phyloP scores from a whole-genome alignment of 2,888 invertebrate species.

The Leucophenga montana region DNA sequence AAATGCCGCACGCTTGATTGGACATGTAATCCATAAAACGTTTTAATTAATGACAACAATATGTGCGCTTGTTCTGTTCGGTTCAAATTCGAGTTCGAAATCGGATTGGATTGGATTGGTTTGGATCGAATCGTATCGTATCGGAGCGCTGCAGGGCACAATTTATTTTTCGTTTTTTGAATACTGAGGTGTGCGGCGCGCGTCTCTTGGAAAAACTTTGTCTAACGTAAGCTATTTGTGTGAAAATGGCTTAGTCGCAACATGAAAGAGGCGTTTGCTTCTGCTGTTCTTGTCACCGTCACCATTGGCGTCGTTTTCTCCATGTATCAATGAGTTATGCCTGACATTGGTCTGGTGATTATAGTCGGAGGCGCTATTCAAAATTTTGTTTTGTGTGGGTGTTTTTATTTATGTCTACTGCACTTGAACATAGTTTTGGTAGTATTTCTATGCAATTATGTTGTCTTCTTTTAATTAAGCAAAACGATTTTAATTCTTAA shows the following conservation, averaged over 20 bases:
- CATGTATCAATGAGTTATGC: slow-evolving; percentile 53
- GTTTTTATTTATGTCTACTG: slow-evolving; percentile 3
- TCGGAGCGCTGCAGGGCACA: slow-evolving; percentile 1
- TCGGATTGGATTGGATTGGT: too few relatives aligned
- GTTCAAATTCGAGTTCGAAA: neutral
- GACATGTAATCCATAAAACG: slow-evolving; percentile 65
- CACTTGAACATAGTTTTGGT: neutral
- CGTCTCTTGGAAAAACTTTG: slow-evolving; percentile 39
- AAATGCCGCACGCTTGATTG: slow-evolving; percentile 38
- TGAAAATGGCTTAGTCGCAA: slow-evolving; percentile 39
- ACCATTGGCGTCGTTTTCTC: neutral
- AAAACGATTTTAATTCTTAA: too few relatives aligned
- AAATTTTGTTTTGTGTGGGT: neutral
- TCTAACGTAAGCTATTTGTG: slow-evolving; percentile 43
- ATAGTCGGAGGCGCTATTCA: neutral
- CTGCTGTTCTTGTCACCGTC: too few relatives aligned
- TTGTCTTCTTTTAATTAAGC: too few relatives aligned
- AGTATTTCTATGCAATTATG: too few relatives aligned
- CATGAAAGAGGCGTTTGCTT: neutral
- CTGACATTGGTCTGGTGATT: slow-evolving; percentile 48
- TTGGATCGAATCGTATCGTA: too few relatives aligned
- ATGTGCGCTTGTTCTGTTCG: slow-evolving; percentile 54
- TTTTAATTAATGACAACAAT: slow-evolving; percentile 67
- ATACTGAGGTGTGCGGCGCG: neutral
- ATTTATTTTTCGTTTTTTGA: neutral